These are phyloP conservation scores for Platypus cylindrus DNA, from an alignment of 2,888 invertebrate genomes.

Conservation along the genomic window DNA sequence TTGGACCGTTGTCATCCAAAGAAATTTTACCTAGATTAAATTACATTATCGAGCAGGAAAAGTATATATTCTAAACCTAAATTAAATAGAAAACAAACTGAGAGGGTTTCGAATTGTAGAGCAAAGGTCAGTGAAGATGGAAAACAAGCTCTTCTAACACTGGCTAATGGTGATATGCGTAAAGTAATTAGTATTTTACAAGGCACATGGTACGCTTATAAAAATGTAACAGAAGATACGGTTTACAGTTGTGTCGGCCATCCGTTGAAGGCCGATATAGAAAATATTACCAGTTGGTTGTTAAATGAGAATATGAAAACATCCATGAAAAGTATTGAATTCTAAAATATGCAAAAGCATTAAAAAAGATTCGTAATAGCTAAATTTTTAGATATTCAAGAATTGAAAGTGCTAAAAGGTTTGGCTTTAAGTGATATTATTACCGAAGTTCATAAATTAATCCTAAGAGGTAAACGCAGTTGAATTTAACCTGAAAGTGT, in stretches of 20 bases:
- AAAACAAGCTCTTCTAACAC: conserved; percentile 70
- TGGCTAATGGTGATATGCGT: conserved; percentile 96
- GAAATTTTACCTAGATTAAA: conserved; percentile 85
- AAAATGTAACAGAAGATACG: conserved; percentile 74
- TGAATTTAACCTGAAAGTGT: background rate
- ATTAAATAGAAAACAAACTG: background rate
- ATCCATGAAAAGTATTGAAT: conserved; percentile 59
- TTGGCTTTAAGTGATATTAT: conserved; percentile 87
- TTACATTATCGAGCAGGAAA: conserved; percentile 69
- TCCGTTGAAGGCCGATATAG: conserved; percentile 81
- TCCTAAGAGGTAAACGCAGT: conserved; percentile 84
- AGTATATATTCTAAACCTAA: conserved; percentile 39
- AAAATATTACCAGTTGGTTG: conserved; percentile 76
- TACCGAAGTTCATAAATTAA: conserved; percentile 73
- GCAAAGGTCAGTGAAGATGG: conserved; percentile 78
- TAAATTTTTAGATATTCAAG: conserved; percentile 61
- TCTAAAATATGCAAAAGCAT: conserved; percentile 1
- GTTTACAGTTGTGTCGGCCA: conserved; percentile 96
- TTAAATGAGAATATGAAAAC: conserved; percentile 61
- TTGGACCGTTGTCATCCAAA: conserved; percentile 73
- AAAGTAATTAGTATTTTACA: conserved; percentile 93
- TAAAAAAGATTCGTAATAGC: conserved; percentile 1
- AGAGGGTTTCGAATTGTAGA: conserved; percentile 36
- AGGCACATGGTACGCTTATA: conserved; percentile 89
- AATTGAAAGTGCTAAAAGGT: conserved; percentile 78